Evolutionary conservation across 1,140 invertebrate species (phyloP), one percentile per base, ranked within the genome.

Genomic region (Saccostrea glomerata): DNA sequence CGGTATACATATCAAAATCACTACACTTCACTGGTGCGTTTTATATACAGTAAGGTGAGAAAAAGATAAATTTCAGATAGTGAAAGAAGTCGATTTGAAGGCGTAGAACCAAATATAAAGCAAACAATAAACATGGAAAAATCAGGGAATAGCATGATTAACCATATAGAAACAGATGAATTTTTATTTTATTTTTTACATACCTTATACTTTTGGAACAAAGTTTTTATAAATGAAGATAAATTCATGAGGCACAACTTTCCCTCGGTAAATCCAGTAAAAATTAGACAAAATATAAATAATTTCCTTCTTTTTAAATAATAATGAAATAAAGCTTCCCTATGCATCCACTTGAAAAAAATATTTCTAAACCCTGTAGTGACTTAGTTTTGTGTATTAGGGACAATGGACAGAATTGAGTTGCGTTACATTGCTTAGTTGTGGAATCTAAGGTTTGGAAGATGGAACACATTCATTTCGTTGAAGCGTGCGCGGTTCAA

Each of bases 401-500:
- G 54, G 54, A 84, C 40, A 84, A 84, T 11, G 20, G 82, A 84
- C 15, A 13, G 54, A 84, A 13, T 20, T 40, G 82, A 84, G 82
- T 54, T 54, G 82, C 70, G 70, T 84, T 84, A 55, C 82, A 84
- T 17, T 84, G 82, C 40, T 54, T 56, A 55, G 40, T 23, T 84
- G 40, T 84, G 23, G 82, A 56, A n/a, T 84, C 54, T 84, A 9
- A 84, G 84, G 47, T 60, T 56, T 36, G 84, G 84, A 85, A 85
- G 84, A 85, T 85, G 84, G 55, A 63, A 85, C 84, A 58, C 56
- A 85, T 85, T 85, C 84, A 85, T 85, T 58, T 85, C 84, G 84
- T 54, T 77, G 84, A 83, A 85, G 89, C 89, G 89, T 90, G 87
- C 86, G 87, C 84, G 55, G 56, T 86, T 88, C 66, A 87, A 77